Evolutionary conservation across 2,888 invertebrate species (phyloP), one percentile per base, ranked within the genome.

Genomic region (Stramonita haemastoma): DNA sequence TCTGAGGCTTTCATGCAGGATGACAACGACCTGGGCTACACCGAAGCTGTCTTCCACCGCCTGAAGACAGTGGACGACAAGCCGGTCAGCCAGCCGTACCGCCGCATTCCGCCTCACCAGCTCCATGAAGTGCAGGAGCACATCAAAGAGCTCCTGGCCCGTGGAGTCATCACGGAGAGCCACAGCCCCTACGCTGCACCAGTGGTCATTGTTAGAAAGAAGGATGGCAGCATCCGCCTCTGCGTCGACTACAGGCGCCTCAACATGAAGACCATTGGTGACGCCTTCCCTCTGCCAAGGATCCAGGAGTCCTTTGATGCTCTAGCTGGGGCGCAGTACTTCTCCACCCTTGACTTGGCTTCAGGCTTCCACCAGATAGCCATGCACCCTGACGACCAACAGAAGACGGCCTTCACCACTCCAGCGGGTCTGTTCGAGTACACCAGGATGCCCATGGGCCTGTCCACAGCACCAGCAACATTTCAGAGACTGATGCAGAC

Each of bases 401-500:
- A 89, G 56, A 92, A 46, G 46, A 46, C 46, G 56, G 92, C 92
- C 4, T 91, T 92, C 60, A 87, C 84, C 77, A 11, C 91, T 89
- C 8, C 90, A 88, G 1, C 84, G 83, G 84, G 90, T 90, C 56
- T 91, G 56, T 86, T 87, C 34, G 91, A 92, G 81, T 92, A 85
- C 56, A 88, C 87, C 0, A 34, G 86, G 32, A 89, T 90, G 90
- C 81, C 88, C 11, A 73, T 90, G 32, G 86, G 90, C 19, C 88
- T 89, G n/a, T 66, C 57, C 17, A 87, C 89, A 36, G 85, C 86
- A 19, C 89, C 90, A 22, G 81, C 86, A 4, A 86, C 86, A 11
- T 90, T 90, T 77, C 89, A 90, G 86, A 29, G 91, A n/a, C 86
- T 92, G 19, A 92, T 92, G 91, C 83, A 91, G 57, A 66, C 60